A percentile compares a stretch with the other conserved stretches of the same genome.
These are phyloP conservation scores for Pristionchus fissidentatus DNA, from an alignment of 2,888 invertebrate species.

Conservation along the genomic window DNA sequence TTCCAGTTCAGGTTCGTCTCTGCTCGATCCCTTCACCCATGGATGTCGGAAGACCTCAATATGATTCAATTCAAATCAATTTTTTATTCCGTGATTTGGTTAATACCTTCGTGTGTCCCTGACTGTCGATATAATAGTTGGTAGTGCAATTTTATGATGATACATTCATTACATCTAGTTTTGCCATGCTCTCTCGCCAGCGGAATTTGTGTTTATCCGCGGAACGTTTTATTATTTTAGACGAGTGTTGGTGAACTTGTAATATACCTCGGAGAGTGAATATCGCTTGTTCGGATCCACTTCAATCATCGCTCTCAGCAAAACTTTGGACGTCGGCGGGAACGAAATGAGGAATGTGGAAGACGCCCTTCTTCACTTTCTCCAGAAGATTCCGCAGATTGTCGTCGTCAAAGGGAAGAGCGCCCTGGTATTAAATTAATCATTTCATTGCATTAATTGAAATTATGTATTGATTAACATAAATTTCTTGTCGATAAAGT, in stretches of 20 bases:
- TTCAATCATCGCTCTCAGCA: constrained; percentile 96
- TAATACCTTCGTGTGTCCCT: too few relatives aligned
- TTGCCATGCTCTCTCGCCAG: too few relatives aligned
- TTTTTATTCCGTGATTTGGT: too few relatives aligned
- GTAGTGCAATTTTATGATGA: too few relatives aligned
- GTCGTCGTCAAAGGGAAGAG: constrained; percentile 98
- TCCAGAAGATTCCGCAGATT: constrained; percentile 96
- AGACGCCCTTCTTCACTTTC: constrained; percentile 94
- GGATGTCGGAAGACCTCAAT: constrained; percentile 95
- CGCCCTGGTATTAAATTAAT: too few relatives aligned
- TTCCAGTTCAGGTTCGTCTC: constrained; percentile 93
- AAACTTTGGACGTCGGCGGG: constrained; percentile 97
- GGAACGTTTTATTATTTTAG: too few relatives aligned
- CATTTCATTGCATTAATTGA: not conserved
- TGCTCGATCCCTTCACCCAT: constrained; percentile 95
- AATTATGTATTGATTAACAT: not conserved
- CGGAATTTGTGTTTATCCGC: too few relatives aligned
- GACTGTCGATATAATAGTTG: too few relatives aligned
- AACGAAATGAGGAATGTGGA: constrained; percentile 99
- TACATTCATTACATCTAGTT: too few relatives aligned
- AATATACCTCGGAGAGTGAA: constrained; percentile 81
- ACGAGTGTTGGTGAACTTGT: too few relatives aligned
- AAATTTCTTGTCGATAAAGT: not conserved
- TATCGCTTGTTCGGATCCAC: constrained; percentile 96
- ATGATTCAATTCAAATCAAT: too few relatives aligned